Base-by-base conservation (phyloP, 1,140 invertebrate species). In the Drosophila repleta region DNA sequence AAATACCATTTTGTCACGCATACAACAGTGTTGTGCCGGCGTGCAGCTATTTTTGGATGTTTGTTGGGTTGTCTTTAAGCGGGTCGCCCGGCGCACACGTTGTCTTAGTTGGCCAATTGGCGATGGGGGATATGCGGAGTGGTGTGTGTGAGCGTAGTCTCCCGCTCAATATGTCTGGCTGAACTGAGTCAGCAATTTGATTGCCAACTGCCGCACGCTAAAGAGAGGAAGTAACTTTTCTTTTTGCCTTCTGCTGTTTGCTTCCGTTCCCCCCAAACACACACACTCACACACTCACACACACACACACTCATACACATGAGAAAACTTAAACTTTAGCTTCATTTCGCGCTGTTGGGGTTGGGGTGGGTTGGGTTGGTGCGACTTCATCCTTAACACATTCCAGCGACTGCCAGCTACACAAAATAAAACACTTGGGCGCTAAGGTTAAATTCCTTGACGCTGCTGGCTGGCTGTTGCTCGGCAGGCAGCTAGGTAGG, bases 1-100 rank as follows among this genome's bases (percentile, higher is more conserved):
- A 90, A 90, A 90, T 90, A 81, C 80, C 79, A 67, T 82, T 67
- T 80, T 88, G 88, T 90, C 88, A 90, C 88, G 88, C 88, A 90
- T 78, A 75, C 61, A 68, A 64, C 39, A 67, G 58, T 63, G 76
- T 60, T 74, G 39, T 43, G 66, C 49, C 63, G 48, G 32, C 39
- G 49, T 48, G 56, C 63, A 49, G 43, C 72, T 39, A 52, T 70
- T 58, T 70, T 67, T 60, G 49, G 46, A 57, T 35, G 35, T 39
- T 49, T 13, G 35, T 20, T 49, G 62, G 71, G 61, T 84, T 88
- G 84, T 88, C 79, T 83, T 83, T 69, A 76, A 79, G 58, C 41
- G 63, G 53, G 61, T 57, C 32, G 56, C 43, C 43, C 49, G 65
- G 49, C 77, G 45, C 72, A 80, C 72, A 84, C 80, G 75, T 89